phyloP scores from a whole-genome alignment of 1,140 invertebrate species.

The Drosophila jambulina region DNA sequence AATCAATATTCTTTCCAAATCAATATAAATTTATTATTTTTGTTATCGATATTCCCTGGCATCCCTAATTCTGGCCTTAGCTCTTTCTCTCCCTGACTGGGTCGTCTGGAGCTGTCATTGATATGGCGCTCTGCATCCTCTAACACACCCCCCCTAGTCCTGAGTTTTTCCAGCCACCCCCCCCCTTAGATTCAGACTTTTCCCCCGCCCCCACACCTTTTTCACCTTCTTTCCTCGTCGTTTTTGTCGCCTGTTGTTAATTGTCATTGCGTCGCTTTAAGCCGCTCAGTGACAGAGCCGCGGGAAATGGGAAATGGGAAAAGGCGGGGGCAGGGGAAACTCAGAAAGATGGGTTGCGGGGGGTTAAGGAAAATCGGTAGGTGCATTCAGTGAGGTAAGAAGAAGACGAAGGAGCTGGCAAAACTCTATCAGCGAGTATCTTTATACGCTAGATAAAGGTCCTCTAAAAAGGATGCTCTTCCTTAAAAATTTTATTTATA shows the following conservation, averaged over 20 bases:
- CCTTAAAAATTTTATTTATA: background rate
- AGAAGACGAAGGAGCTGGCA: slow-evolving; percentile 24
- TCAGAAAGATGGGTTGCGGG: slow-evolving; percentile 2
- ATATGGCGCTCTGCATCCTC: slow-evolving; percentile 56
- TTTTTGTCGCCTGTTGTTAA: slow-evolving; percentile 77
- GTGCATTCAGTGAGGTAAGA: slow-evolving; percentile 15
- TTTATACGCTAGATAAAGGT: slow-evolving; percentile 6
- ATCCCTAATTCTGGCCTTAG: slow-evolving; percentile 17
- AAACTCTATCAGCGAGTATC: slow-evolving; percentile 17
- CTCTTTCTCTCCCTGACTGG: background rate
- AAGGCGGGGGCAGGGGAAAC: slow-evolving; percentile 1
- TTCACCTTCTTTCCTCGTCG: slow-evolving; percentile 43
- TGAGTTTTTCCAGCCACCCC: background rate
- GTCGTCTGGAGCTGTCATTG: slow-evolving; percentile 62
- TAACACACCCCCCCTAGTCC: background rate
- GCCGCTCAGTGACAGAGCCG: slow-evolving; percentile 58
- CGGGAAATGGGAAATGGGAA: slow-evolving; percentile 22
- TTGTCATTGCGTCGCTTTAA: slow-evolving; percentile 80
- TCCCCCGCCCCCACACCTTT: background rate
- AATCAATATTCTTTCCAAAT: background rate
- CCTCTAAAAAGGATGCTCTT: background rate
- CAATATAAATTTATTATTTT: background rate
- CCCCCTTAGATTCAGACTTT: background rate
- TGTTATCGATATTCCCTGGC: background rate
- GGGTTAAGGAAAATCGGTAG: slow-evolving; percentile 2